Conservation (phyloP, 2,113 vertebrate species). For the Sitta europaea region DNA sequence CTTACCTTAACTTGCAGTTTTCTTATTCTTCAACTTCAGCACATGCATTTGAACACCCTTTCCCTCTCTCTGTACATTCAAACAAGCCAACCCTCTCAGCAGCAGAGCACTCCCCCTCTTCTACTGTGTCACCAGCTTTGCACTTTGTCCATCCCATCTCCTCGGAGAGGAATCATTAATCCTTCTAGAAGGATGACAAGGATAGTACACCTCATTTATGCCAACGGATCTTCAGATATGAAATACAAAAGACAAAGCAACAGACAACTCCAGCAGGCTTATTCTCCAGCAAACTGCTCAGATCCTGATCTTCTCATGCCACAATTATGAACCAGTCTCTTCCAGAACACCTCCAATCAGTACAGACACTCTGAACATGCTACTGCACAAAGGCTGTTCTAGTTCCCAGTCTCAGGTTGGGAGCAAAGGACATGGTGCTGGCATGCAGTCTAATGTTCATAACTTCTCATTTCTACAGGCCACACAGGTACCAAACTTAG, state of each 20-base stretch:
- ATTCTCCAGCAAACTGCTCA: background rate
- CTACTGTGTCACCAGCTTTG: background rate
- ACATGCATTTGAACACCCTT: background rate
- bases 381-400: background rate
- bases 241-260: background rate
- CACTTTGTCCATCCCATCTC: background rate
- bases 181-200: background rate
- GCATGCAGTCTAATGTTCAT: fast-evolving
- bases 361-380: fast-evolving
- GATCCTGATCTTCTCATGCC: background rate
- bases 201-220: fast-evolving
- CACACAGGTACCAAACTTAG: background rate
- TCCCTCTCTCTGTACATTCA: background rate
- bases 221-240: background rate
- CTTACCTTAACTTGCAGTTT: background rate
- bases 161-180: background rate
- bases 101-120: background rate
- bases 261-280: background rate
- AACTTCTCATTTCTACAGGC: background rate
- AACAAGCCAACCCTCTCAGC: background rate
- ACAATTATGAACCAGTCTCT: background rate
- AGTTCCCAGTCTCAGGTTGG: background rate
- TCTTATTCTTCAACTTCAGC: background rate
- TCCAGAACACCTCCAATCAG: background rate
- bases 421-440: fast-evolving